Evolutionary conservation across 2,888 invertebrate genomes (phyloP).

Genomic region (Tinea semifulvella): DNA sequence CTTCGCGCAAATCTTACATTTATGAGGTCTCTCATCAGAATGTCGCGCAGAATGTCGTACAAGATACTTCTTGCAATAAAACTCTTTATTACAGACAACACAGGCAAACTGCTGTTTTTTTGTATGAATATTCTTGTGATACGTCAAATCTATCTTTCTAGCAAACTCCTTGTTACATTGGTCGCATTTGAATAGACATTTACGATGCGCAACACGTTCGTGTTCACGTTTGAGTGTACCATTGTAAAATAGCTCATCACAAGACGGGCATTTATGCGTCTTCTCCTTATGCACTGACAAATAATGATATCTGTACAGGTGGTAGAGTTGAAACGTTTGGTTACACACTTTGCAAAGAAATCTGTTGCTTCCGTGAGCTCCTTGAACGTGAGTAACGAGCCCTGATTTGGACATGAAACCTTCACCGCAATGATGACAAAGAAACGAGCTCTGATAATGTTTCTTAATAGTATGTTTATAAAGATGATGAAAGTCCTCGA

Average conservation of each 20-base stretch:
- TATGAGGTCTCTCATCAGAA: conserved; percentile 29
- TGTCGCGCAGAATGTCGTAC: conserved; percentile 33
- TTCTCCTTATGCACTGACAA: conserved; percentile 3
- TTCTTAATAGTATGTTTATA: background rate
- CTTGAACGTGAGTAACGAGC: background rate
- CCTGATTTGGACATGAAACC: background rate
- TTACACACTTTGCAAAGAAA: background rate
- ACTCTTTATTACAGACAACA: background rate
- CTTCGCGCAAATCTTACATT: conserved; percentile 29
- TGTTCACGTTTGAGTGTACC: conserved; percentile 39
- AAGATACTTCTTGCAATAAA: conserved; percentile 22
- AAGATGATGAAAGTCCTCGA: conserved; percentile 28
- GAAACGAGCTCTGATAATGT: background rate
- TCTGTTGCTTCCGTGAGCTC: background rate
- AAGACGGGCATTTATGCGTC: conserved; percentile 36
- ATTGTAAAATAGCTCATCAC: conserved; percentile 38
- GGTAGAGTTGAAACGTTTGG: background rate
- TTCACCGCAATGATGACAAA: background rate
- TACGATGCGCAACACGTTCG: conserved; percentile 32
- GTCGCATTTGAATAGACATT: conserved; percentile 19
- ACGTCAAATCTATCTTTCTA: background rate
- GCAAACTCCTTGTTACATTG: conserved; percentile 9
- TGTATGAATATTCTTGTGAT: conserved; percentile 1
- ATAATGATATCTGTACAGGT: conserved; percentile 3
- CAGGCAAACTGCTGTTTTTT: background rate